These are phyloP conservation scores for Nasonia vitripennis DNA, from an alignment of 1,140 invertebrate species.

Conservation along the genomic window DNA sequence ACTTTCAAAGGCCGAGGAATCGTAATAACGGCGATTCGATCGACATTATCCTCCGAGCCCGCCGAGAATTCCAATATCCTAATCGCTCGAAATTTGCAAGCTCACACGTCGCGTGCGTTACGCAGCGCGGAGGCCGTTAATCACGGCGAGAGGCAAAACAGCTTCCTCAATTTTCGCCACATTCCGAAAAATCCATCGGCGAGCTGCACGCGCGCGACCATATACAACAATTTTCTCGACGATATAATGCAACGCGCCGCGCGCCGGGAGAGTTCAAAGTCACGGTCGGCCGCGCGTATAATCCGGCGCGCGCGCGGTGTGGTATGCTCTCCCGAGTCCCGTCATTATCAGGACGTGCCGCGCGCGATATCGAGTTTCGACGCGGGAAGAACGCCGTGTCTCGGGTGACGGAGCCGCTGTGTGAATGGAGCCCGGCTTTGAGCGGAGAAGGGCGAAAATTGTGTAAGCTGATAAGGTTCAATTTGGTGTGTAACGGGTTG, in stretches of 20 bases:
- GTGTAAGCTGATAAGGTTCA: neutral
- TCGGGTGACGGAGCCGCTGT: neutral
- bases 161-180: neutral
- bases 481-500: neutral
- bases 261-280: slow-evolving; percentile 59
- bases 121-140: too few species aligned
- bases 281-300: slow-evolving; percentile 52
- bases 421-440: neutral
- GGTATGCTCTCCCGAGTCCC: neutral
- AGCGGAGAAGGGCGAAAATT: neutral
- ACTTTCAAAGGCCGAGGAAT: neutral
- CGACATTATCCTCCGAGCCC: too few species aligned
- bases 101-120: too few species aligned
- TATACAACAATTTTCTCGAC: slow-evolving; percentile 1
- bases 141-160: neutral
- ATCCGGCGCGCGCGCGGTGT: too few species aligned
- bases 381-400: neutral
- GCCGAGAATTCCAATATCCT: too few species aligned
- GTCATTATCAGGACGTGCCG: neutral
- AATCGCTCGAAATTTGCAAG: too few species aligned
- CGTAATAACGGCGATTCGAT: too few species aligned
- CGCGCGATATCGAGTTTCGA: slow-evolving; percentile 16
- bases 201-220: too few species aligned
- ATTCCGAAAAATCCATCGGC: neutral
- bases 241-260: neutral